Base-by-base conservation (phyloP, 2,113 vertebrate species). In the Amia ocellicauda region DNA sequence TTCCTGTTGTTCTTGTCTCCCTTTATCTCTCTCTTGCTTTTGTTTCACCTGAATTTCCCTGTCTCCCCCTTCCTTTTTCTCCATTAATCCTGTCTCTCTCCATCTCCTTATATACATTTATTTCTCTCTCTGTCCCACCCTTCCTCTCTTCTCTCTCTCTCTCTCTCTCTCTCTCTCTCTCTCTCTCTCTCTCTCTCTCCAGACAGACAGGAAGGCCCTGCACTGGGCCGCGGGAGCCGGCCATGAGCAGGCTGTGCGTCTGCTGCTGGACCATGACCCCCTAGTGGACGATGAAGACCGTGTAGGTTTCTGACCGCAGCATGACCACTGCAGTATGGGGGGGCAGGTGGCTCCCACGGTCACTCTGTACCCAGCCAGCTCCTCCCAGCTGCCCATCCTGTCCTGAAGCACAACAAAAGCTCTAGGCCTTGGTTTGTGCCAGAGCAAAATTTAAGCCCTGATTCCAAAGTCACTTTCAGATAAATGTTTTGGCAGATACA, bases 201-300 rank as follows among this genome's bases (percentile, higher is more conserved):
- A 96, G 94, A 53, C 72, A 41, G 91, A 88, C 16, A 83, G 93
- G 58, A 92, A 84, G 62, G 92, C 93, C 2, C 77, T 96, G 74
- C 95, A 97, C 81, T 94, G 94, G 95, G 94, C 94, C 0, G 89
- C 84, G 0, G 93, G 93, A 22, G 85, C 88, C 0, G 94, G 95
- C 11, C 87, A 86, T 0, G 84, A 86, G 67, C 83, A 91, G 54
- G 94, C 92, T 0, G 77, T 96, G 10, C 80, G 83, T 2, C 81
- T 95, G 22, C 89, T 98, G 0, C 80, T 97, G 77, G 88, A 93
- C 0, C 84, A 90, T 0, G 78, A 84, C n/a, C 77, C 80, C 0
- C 84, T 87, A 0, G 67, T 97, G 61, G 92, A 97, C 3, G 90
- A 92, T 0, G 73, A 68, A 40, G 94, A 97, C 71, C 80, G 23